Evolutionary conservation across 2,888 invertebrate species (phyloP).

Genomic region (Oligia fasciuncula): DNA sequence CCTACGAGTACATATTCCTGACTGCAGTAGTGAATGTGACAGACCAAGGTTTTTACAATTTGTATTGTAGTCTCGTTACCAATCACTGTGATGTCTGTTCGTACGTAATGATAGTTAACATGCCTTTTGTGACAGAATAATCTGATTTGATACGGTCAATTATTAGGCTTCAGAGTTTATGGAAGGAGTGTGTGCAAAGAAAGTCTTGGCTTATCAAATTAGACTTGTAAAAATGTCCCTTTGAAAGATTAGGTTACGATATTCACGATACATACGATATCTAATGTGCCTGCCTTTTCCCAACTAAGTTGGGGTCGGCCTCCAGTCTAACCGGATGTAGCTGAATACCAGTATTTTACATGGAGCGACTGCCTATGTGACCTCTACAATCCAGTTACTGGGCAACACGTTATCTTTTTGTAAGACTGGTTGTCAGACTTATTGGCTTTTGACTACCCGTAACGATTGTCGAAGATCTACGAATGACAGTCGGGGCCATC

Average conservation of each 20-base stretch:
- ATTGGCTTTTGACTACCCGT: background rate
- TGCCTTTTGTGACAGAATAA: background rate
- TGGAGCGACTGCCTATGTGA: background rate
- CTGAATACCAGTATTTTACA: background rate
- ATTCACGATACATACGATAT: too few species aligned
- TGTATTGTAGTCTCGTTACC: conserved; percentile 30
- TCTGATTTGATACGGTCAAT: background rate
- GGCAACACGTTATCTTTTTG: background rate
- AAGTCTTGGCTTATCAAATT: background rate
- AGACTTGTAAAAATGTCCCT: background rate
- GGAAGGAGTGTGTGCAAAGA: background rate
- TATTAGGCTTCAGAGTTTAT: background rate
- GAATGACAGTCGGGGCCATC: background rate
- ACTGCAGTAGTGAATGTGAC: conserved; percentile 2
- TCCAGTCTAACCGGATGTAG: background rate
- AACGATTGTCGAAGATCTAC: background rate
- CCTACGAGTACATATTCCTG: background rate
- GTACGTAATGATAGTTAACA: background rate
- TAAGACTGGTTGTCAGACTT: background rate
- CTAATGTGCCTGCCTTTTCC: too few species aligned
- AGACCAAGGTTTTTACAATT: conserved; percentile 40
- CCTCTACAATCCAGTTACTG: background rate
- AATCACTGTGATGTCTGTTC: background rate
- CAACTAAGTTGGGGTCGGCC: background rate
- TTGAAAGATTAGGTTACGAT: background rate